Evolutionary conservation across 2,888 invertebrate genomes (phyloP).

Genomic region (Drosophila kanekoi): DNA sequence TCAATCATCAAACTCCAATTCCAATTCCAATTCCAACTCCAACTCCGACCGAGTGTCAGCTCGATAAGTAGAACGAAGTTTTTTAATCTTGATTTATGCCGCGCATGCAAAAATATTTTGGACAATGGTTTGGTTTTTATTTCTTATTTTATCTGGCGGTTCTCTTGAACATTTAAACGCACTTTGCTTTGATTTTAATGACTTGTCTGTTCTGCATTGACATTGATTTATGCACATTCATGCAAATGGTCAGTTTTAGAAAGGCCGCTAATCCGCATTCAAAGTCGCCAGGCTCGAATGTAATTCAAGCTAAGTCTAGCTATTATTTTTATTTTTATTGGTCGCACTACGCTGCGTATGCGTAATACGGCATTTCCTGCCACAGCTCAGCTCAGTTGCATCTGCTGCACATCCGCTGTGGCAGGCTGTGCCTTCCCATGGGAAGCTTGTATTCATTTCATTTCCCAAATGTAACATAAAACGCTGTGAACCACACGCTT

Average conservation of each 20-base stretch:
- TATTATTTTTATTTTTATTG: neutral
- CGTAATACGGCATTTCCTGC: slow-evolving; percentile 60
- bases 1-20: slow-evolving; percentile 10
- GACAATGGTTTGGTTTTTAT: slow-evolving; percentile 59
- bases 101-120: slow-evolving; percentile 70
- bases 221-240: slow-evolving; percentile 63
- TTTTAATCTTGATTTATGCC: slow-evolving; percentile 75
- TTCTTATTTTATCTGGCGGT: slow-evolving; percentile 11
- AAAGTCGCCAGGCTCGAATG: slow-evolving; percentile 36
- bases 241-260: slow-evolving; percentile 49
- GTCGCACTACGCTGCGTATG: slow-evolving; percentile 65
- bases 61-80: slow-evolving; percentile 68
- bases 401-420: slow-evolving; percentile 31
- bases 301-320: slow-evolving; percentile 40
- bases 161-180: slow-evolving; percentile 66
- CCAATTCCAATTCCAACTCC: slow-evolving; percentile 14
- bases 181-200: slow-evolving; percentile 69
- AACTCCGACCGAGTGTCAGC: slow-evolving; percentile 9
- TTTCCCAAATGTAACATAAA: slow-evolving; percentile 45
- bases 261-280: slow-evolving; percentile 35
- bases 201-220: slow-evolving; percentile 65
- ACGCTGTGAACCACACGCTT: slow-evolving; percentile 10
- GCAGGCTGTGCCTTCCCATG: slow-evolving; percentile 16
- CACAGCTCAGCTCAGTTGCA: neutral
- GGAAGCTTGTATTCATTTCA: slow-evolving; percentile 45